These are phyloP conservation scores for Eupithecia pulchellata DNA, from an alignment of 2,888 invertebrate genomes.

Conservation along the genomic window DNA sequence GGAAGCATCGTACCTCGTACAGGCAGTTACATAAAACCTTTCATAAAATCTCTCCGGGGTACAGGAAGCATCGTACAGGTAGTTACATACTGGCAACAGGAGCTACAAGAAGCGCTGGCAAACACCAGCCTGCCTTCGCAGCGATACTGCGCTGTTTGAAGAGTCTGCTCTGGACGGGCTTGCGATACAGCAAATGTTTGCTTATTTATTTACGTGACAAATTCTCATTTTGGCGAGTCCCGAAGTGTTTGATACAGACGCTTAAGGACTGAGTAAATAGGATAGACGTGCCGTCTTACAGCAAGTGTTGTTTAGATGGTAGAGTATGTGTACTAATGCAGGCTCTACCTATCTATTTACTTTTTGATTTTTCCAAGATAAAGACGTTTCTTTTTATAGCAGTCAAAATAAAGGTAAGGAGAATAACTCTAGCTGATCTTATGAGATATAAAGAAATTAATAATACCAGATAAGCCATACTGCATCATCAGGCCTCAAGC, in stretches of 20 bases:
- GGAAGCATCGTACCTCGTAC: background rate
- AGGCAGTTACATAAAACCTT: background rate
- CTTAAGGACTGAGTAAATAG: conserved; percentile 22
- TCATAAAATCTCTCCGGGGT: background rate
- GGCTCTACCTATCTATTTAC: background rate
- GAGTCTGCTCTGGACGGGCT: conserved; percentile 43
- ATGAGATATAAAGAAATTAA: background rate
- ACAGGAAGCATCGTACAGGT: background rate
- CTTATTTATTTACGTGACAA: conserved; percentile 47
- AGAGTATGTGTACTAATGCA: background rate
- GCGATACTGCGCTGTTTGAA: conserved; percentile 33
- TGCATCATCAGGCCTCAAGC: too few species aligned
- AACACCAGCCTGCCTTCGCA: background rate
- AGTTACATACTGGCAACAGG: background rate
- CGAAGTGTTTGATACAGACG: conserved; percentile 24
- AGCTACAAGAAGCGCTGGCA: background rate
- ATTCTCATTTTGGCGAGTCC: conserved; percentile 38
- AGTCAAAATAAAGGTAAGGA: background rate
- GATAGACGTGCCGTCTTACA: conserved; percentile 9
- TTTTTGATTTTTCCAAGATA: background rate
- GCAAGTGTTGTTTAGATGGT: conserved; percentile 1
- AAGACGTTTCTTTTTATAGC: background rate
- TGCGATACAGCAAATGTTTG: conserved; percentile 43
- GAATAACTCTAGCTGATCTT: background rate
- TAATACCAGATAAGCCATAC: too few species aligned